Conservation (phyloP, 2,113 vertebrate species). For the Elephantulus edwardii region DNA sequence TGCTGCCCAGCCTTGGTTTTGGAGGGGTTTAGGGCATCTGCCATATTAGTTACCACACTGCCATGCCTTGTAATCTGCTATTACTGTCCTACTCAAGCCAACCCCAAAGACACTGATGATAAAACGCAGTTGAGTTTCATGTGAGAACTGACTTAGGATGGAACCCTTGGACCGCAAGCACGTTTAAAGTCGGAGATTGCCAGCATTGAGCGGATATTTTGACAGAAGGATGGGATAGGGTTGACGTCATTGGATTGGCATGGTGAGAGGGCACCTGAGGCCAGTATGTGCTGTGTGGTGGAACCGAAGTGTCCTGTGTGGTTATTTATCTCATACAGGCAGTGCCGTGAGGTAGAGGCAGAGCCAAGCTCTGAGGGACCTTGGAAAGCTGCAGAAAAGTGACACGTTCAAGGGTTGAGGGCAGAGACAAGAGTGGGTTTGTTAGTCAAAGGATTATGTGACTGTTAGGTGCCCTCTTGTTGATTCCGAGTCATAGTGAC, state of each 20-base stretch:
- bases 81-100: no score
- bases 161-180: background rate
- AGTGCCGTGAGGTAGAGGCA: rapidly evolving
- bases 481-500: no score
- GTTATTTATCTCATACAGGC: background rate
- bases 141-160: background rate
- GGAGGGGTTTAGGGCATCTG: no score
- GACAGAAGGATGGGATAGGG: background rate
- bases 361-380: background rate
- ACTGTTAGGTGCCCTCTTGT: no score
- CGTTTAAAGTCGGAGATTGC: background rate
- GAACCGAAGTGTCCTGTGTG: background rate
- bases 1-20: no score
- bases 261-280: background rate
- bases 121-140: background rate
- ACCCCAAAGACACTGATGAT: background rate
- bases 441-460: no score
- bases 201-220: background rate
- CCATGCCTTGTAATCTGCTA: no score
- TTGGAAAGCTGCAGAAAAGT: background rate
- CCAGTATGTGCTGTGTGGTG: background rate
- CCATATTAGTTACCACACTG: no score
- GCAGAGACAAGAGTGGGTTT: background rate
- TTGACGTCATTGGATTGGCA: rapidly evolving
- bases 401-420: background rate